A percentile compares a stretch with the other conserved stretches of the same genome.
These are phyloP conservation scores for Mystacornis crossleyi DNA, from an alignment of 2,113 vertebrate genomes.

Conservation along the genomic window DNA sequence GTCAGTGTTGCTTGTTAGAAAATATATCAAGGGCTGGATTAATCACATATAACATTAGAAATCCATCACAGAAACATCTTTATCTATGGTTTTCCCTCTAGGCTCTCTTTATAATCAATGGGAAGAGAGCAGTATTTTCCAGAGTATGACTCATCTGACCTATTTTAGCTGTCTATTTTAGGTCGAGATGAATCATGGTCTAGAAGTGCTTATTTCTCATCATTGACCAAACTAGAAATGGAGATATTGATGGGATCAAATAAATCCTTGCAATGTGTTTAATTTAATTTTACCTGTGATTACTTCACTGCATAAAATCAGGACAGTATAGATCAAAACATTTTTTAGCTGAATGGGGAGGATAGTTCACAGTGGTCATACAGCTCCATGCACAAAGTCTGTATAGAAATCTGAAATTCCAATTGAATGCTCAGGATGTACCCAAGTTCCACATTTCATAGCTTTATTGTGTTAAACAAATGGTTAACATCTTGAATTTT, in stretches of 20 bases:
- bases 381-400: not conserved
- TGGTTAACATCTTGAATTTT: not conserved
- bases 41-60: not conserved
- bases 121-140: not conserved
- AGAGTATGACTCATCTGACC: conserved; percentile 1
- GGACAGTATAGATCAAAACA: not conserved
- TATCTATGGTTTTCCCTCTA: not conserved
- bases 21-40: not conserved
- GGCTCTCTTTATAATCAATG: not conserved
- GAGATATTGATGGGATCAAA: not conserved
- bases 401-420: not conserved
- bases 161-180: conserved; percentile 2
- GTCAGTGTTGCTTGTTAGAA: not conserved
- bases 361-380: not conserved
- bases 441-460: not conserved
- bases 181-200: not conserved
- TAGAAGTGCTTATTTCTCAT: not conserved
- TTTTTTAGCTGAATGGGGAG: not conserved
- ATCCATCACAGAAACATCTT: not conserved
- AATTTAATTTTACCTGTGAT: not conserved
- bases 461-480: not conserved
- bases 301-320: not conserved
- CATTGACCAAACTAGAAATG: not conserved
- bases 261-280: not conserved
- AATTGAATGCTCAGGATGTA: not conserved